Evolutionary conservation across 2,797 vertebrate species (phyloP), one percentile per base, ranked within the genome.

Genomic region (Phrynocephalus guinanensis): DNA sequence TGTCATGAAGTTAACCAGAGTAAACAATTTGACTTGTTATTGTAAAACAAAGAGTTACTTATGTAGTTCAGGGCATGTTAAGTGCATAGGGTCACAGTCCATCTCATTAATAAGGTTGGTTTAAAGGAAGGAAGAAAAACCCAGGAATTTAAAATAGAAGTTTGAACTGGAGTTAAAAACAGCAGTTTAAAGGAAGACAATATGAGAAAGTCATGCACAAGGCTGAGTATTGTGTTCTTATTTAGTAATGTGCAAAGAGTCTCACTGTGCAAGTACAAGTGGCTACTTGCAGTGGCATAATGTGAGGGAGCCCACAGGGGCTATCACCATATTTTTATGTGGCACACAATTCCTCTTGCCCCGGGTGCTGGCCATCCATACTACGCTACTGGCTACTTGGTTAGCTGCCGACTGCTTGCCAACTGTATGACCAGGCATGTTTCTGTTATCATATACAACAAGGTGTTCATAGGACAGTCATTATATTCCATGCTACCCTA

Each of bases 161-260:
- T 63, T 20, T 63, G 5, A 63, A 63, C 20, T 63, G 3, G 13
- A 63, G n/a, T 93, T 93, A 91, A 92, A 94, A 93, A 93, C 38
- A 87, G 90, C 90, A 93, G 84, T 91, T 87, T 88, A 94, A 94
- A 93, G 87, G 90, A 90, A 93, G 86, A 88, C 84, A 33, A 85
- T 92, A 87, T 0, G 0, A 11, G 63, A 85, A 81, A 91, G 87
- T 95, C 87, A 94, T 85, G 91, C 86, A 48, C 87, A 83, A 91
- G 91, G 87, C 91, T 88, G 85, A 82, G 85, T 91, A 77, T 26
- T 9, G 15, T 63, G 60, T 20, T 63, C 15, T 13, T 63, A 15
- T 63, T 63, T 15, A 63, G 15, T 63, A 63, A 63, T 63, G 18
- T 63, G 60, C 60, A 63, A 63, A 63, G 16, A 63, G 60, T 16